Conservation (phyloP, 2,113 vertebrate species). For the Eulemur macaco region DNA sequence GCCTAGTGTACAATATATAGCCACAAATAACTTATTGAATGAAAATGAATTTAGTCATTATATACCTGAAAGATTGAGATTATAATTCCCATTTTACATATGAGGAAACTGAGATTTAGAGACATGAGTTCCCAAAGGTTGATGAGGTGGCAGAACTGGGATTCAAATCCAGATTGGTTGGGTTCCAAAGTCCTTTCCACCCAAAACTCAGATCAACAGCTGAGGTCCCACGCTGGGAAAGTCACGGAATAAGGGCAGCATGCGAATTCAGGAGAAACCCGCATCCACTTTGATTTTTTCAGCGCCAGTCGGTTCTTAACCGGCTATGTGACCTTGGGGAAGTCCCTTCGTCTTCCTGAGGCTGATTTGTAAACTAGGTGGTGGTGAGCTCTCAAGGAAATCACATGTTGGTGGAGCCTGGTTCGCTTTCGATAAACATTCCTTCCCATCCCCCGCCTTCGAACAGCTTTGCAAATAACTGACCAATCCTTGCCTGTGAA, state of each 20-base stretch:
- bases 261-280: slow-evolving; percentile 7
- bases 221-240: not conserved
- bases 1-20: not conserved
- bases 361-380: not conserved
- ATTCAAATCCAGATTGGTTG: slow-evolving; percentile 5
- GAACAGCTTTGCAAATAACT: slow-evolving; percentile 36
- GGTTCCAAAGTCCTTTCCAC: not conserved
- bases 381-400: not conserved
- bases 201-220: not conserved
- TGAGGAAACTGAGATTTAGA: slow-evolving; percentile 27
- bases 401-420: not conserved
- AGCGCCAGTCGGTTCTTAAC: not conserved
- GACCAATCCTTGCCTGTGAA: not conserved
- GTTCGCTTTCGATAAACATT: not conserved
- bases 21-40: slow-evolving; percentile 19
- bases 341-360: slow-evolving; percentile 25
- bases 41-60: slow-evolving; percentile 36
- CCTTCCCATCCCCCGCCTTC: not conserved
- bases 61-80: not conserved
- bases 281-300: slow-evolving; percentile 11
- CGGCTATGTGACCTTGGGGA: not conserved
- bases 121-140: not conserved
- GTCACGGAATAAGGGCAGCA: not conserved
- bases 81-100: slow-evolving; percentile 25
- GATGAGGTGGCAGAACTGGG: not conserved